Conservation (phyloP, 2,113 vertebrate genomes). For the Tyto alba region DNA sequence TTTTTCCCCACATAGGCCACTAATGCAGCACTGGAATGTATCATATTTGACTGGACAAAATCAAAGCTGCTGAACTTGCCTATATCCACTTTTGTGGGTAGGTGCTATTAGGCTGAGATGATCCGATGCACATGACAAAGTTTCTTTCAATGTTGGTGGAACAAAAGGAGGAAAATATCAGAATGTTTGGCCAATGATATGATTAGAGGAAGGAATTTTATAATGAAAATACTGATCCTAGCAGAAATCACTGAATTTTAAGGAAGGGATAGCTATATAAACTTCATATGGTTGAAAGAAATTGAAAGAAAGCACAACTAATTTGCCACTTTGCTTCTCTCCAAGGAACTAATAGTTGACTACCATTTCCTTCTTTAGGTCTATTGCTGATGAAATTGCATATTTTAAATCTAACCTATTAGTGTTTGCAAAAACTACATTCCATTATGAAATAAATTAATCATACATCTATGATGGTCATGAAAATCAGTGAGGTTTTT, state of each 20-base stretch:
- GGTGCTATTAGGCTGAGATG: neutral
- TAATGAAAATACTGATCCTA: neutral
- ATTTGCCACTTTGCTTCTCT: conserved; percentile 1
- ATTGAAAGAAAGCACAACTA: neutral
- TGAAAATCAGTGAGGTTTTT: conserved; percentile 31
- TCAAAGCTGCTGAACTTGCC: conserved; percentile 7
- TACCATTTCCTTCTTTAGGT: neutral
- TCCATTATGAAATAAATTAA: conserved; percentile 26
- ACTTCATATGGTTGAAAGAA: neutral
- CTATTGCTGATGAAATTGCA: neutral
- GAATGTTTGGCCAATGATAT: neutral
- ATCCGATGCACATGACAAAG: neutral
- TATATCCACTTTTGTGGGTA: neutral
- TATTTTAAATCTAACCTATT: neutral
- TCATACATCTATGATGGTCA: conserved; percentile 5
- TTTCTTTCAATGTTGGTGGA: neutral
- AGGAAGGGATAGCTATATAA: neutral
- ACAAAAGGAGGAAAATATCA: neutral
- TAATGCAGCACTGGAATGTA: neutral
- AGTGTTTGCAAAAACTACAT: conserved; percentile 12
- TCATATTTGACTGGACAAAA: conserved; percentile 26
- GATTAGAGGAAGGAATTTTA: neutral
- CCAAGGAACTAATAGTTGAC: neutral
- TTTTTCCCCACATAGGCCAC: neutral
- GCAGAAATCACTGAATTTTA: neutral